Evolutionary conservation across 2,888 invertebrate species (phyloP), one percentile per base, ranked within the genome.

Genomic region (Dynastes grantii): DNA sequence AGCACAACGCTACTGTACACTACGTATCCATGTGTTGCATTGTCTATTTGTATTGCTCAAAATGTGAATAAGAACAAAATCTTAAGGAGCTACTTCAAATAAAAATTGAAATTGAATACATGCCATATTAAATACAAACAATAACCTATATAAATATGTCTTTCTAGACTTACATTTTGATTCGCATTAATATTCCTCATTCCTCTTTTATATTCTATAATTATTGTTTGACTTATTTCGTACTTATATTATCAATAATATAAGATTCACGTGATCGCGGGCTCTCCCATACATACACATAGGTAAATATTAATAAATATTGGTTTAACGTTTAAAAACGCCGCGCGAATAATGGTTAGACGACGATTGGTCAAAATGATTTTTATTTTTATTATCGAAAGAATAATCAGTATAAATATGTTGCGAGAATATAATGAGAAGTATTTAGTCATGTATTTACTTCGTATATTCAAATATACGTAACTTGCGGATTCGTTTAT

Each of bases 331-430:
- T 58, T 73, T 73, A 58, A 73, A 58, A 55, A 73, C 58, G 55
- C 55, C 58, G 73, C 71, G 55, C 55, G 58, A 53, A 55, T 55
- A 71, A 32, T 71, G 67, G 55, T 70, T 77, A 61, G 37, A 77
- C 65, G 73, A 73, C 58, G 58, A 77, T 70, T 77, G 77, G 77
- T 77, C 77, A 53, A 77, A 77, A 61, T 64, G 49, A 76, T 76
- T 49, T 51, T 64, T 77, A 29, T 70, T 51, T 51, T 45, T 73
- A 37, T 77, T 61, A 77, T 71, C 51, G 77, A 77, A 77, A 55
- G 77, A 71, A 55, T 71, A 51, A 45, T 70, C 32, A n/a, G 61
- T 58, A 58, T 58, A 22, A 58, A 68, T 65, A 67, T 65, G 6
- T 76, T 77, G 76, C 76, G 65, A 70, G 77, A 77, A 70, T 77